A percentile compares a stretch with the other conserved stretches of the same genome.
phyloP scores from a whole-genome alignment of 2,888 invertebrate species.

The Drosophila borealis region DNA sequence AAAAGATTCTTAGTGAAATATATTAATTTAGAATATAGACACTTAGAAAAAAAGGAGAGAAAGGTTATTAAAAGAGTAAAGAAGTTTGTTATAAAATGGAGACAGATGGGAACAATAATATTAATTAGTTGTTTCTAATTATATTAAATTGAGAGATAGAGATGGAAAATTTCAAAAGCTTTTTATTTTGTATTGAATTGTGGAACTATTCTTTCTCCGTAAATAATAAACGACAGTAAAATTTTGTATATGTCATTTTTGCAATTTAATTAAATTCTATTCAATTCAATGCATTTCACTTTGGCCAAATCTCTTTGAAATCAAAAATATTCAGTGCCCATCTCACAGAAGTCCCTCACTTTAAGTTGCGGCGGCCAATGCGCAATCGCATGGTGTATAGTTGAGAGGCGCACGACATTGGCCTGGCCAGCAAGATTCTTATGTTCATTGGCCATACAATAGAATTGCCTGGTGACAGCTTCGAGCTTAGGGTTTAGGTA shows the following conservation, averaged over 20 bases:
- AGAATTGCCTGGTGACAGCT: slow-evolving; percentile 62
- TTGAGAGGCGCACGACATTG: slow-evolving; percentile 31
- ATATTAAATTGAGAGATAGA: too few species aligned
- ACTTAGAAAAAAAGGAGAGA: too few species aligned
- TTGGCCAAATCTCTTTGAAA: slow-evolving; percentile 19
- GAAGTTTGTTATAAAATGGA: too few species aligned
- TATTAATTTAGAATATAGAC: too few species aligned
- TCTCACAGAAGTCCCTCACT: neutral
- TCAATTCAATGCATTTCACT: slow-evolving; percentile 4
- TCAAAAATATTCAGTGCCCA: slow-evolving; percentile 30
- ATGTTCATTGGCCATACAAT: slow-evolving; percentile 60
- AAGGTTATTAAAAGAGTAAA: too few species aligned
- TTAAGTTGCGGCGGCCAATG: slow-evolving; percentile 8
- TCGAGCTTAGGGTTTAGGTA: slow-evolving; percentile 24
- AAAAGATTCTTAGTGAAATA: too few species aligned
- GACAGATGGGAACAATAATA: too few species aligned
- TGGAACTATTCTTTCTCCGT: neutral
- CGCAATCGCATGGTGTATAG: slow-evolving; percentile 9
- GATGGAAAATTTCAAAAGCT: too few species aligned
- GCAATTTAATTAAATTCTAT: slow-evolving; percentile 6
- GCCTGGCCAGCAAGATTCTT: slow-evolving; percentile 12
- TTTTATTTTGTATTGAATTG: too few species aligned
- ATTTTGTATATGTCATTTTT: neutral
- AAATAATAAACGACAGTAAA: neutral
- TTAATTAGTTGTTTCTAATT: too few species aligned